These are phyloP conservation scores for Cyprinodon variegatus DNA, from an alignment of 2,113 vertebrate genomes.

Conservation along the genomic window DNA sequence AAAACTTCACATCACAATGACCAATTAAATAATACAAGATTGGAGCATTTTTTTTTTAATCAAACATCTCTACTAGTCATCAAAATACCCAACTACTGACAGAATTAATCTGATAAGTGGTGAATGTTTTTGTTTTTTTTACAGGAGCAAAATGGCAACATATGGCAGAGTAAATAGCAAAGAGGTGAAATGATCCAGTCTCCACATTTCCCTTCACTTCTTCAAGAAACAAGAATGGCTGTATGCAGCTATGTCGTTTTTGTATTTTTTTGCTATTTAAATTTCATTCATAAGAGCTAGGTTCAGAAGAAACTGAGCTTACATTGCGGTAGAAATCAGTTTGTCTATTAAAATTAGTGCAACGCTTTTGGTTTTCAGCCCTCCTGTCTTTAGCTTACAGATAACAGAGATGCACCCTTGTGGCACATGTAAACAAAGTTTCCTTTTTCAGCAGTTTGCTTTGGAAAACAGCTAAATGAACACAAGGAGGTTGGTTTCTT, in stretches of 20 bases:
- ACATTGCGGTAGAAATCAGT: constrained; percentile 10
- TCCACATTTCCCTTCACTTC: background rate
- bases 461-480: constrained; percentile 26
- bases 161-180: background rate
- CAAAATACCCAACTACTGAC: background rate
- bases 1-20: background rate
- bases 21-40: background rate
- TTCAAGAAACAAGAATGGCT: constrained; percentile 3
- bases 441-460: constrained; percentile 14
- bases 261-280: constrained; percentile 13
- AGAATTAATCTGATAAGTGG: background rate
- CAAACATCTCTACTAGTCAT: background rate
- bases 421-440: constrained; percentile 24
- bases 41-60: background rate
- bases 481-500: constrained; percentile 28
- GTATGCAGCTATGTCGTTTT: background rate
- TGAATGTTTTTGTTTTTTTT: background rate
- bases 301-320: constrained; percentile 13
- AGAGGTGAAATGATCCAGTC: constrained; percentile 41
- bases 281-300: constrained; percentile 20
- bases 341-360: constrained; percentile 20
- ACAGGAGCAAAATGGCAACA: background rate
- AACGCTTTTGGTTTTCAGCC: constrained; percentile 63
- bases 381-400: constrained; percentile 41
- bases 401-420: constrained; percentile 11